phyloP scores from a whole-genome alignment of 2,113 vertebrate species.

The Heterochromis multidens region DNA sequence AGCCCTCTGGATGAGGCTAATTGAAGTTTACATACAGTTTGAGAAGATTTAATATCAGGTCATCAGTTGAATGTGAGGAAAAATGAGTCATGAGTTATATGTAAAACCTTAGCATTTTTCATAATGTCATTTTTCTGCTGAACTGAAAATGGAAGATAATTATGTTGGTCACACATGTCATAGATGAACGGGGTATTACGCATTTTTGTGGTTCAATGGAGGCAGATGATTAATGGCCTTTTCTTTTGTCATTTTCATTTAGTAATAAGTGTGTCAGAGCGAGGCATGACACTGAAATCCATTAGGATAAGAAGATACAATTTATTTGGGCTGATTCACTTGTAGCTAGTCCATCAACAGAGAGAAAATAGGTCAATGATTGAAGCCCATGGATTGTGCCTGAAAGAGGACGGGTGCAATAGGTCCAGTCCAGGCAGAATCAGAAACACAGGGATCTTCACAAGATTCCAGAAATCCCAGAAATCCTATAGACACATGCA shows the following conservation, averaged over 20 bases:
- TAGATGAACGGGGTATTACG: not conserved
- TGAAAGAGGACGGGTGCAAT: slow-evolving; percentile 28
- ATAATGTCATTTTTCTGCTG: not conserved
- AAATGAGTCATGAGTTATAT: not conserved
- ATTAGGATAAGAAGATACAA: slow-evolving; percentile 31
- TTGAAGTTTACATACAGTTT: not conserved
- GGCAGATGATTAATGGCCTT: not conserved
- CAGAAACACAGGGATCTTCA: slow-evolving; percentile 21
- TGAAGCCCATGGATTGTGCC: slow-evolving; percentile 37
- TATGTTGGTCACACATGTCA: not conserved
- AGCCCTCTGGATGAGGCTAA: not conserved
- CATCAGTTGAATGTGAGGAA: not conserved
- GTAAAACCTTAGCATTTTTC: not conserved
- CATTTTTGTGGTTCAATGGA: not conserved
- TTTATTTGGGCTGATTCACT: slow-evolving; percentile 40
- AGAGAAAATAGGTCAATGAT: slow-evolving; percentile 58
- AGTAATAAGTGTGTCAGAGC: slow-evolving; percentile 15
- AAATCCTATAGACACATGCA: not conserved
- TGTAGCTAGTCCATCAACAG: slow-evolving; percentile 51
- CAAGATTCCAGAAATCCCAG: slow-evolving; percentile 25
- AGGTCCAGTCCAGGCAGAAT: not conserved
- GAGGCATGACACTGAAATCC: slow-evolving; percentile 15
- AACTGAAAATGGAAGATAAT: not conserved
- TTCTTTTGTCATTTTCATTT: slow-evolving; percentile 23
- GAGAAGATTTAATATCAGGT: not conserved